Percentiles rank a stretch among this genome's conserved stretches.
These are phyloP conservation scores for Psittacara wagleri DNA, from an alignment of 2,113 vertebrate genomes.

Conservation along the genomic window DNA sequence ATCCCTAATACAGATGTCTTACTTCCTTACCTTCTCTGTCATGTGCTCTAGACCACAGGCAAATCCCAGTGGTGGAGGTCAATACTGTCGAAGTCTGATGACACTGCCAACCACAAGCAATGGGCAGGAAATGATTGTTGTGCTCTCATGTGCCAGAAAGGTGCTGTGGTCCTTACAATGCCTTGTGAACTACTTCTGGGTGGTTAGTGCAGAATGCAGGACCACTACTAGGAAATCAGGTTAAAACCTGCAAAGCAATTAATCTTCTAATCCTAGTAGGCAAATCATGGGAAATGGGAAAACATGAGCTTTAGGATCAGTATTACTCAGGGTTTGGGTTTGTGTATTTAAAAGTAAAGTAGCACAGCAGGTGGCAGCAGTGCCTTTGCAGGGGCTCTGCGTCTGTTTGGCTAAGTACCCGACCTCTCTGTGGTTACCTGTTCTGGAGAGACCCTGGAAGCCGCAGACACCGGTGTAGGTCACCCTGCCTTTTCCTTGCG, in stretches of 20 bases:
- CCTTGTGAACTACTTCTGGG: background rate
- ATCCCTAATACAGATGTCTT: background rate
- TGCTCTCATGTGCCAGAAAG: fast-evolving
- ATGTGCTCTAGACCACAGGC: background rate
- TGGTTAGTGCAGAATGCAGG: background rate
- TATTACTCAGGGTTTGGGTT: background rate
- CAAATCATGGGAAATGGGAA: background rate
- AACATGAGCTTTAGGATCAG: background rate
- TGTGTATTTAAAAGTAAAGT: background rate
- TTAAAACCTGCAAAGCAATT: background rate
- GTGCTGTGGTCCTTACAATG: background rate
- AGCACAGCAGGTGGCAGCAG: constrained; percentile 19
- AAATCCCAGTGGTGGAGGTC: background rate
- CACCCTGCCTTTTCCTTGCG: background rate
- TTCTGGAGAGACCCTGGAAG: background rate
- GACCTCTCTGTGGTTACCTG: fast-evolving
- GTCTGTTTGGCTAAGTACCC: background rate
- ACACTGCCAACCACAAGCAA: background rate
- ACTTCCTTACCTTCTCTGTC: background rate
- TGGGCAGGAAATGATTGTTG: background rate
- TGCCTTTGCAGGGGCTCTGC: background rate
- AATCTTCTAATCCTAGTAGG: background rate
- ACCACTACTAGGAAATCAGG: background rate
- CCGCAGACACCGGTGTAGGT: fast-evolving
- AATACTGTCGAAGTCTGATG: background rate